Percentiles rank a stretch among this genome's conserved stretches.
phyloP scores from a whole-genome alignment of 2,797 vertebrate species.

The Jordanella pulchra region DNA sequence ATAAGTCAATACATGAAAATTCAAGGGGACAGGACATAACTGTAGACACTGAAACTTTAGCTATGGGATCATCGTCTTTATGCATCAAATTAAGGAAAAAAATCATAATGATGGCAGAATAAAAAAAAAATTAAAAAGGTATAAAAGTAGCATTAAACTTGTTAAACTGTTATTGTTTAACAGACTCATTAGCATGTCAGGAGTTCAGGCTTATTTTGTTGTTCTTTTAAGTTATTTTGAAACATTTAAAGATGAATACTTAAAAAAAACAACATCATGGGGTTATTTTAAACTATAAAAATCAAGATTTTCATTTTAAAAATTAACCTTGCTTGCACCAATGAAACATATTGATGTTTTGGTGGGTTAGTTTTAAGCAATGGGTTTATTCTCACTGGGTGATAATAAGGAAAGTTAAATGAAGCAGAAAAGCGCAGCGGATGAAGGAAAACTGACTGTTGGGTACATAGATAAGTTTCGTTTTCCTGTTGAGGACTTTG shows the following conservation, averaged over 20 bases:
- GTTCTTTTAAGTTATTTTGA: not conserved
- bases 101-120: not conserved
- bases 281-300: no score
- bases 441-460: not conserved
- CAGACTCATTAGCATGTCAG: no score
- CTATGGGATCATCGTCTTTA: not conserved
- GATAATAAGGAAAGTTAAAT: not conserved
- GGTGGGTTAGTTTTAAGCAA: not conserved
- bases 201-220: not conserved
- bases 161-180: no score
- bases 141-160: not conserved
- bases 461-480: not conserved
- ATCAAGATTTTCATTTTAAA: no score
- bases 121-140: not conserved
- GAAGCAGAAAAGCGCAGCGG: not conserved
- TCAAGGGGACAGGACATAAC: no score
- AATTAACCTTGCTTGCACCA: not conserved
- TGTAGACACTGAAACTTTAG: no score
- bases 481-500: not conserved
- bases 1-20: not conserved
- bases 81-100: not conserved
- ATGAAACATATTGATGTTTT: not conserved
- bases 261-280: no score
- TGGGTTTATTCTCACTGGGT: not conserved
- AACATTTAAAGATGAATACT: not conserved